Percentiles rank a stretch among this genome's conserved stretches.
Conservation (phyloP, 2,797 vertebrate species). For the Gymnothorax reevesii region DNA sequence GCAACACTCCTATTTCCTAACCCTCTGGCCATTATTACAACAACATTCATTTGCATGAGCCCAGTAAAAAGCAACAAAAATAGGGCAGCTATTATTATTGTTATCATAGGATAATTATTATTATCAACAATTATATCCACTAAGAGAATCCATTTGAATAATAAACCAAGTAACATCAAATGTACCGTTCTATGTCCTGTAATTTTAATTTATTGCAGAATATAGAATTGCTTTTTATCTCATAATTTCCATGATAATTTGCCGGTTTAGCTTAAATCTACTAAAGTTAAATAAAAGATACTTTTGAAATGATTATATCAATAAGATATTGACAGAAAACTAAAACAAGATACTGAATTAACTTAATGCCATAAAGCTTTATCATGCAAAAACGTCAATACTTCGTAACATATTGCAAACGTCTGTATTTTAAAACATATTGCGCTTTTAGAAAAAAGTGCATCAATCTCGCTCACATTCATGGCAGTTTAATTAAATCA, state of each 20-base stretch:
- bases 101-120: conserved; percentile 10
- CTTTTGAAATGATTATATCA: conserved; percentile 68
- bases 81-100: background rate
- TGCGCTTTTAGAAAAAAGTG: conserved; percentile 68
- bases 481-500: conserved; percentile 76
- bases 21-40: background rate
- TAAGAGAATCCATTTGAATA: background rate
- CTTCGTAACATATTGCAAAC: conserved; percentile 77
- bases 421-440: conserved; percentile 77
- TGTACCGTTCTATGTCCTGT: background rate
- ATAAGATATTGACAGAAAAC: conserved; percentile 67
- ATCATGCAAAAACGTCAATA: conserved; percentile 80
- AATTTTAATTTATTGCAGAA: background rate
- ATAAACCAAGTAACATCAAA: background rate
- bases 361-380: conserved; percentile 75
- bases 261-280: conserved; percentile 52
- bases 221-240: background rate
- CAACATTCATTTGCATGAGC: background rate
- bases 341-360: conserved; percentile 74
- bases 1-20: background rate
- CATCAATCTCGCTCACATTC: conserved; percentile 67
- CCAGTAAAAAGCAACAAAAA: background rate
- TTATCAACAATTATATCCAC: conserved; percentile 38
- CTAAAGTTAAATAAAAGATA: conserved; percentile 67
- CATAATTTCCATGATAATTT: conserved; percentile 63